These are phyloP conservation scores for Parus major DNA, from an alignment of 2,113 vertebrate genomes.

Conservation along the genomic window DNA sequence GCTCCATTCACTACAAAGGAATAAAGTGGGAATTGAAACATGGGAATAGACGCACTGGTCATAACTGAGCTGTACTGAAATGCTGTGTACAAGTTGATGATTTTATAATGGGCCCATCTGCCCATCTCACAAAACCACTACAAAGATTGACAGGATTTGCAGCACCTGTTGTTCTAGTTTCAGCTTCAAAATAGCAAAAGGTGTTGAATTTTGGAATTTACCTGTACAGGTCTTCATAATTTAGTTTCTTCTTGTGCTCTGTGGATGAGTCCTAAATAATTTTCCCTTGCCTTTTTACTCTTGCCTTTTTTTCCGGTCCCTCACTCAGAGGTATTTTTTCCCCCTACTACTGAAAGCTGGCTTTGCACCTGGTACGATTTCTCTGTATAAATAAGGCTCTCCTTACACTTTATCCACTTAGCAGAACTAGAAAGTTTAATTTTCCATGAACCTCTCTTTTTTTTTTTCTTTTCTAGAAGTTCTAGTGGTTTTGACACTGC, in stretches of 20 bases:
- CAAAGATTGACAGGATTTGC: not conserved
- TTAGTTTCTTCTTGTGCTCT: not conserved
- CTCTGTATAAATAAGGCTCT: not conserved
- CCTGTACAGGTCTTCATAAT: not conserved
- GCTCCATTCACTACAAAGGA: not conserved
- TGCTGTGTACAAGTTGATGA: not conserved
- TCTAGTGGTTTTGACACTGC: not conserved
- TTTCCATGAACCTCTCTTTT: not conserved
- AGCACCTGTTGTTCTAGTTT: not conserved
- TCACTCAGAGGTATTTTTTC: fast-evolving
- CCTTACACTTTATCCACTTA: not conserved
- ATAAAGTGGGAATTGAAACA: constrained; percentile 40
- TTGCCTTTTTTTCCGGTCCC: not conserved
- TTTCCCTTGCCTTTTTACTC: not conserved
- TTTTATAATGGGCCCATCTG: constrained; percentile 49
- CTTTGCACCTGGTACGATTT: not conserved
- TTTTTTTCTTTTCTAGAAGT: not conserved
- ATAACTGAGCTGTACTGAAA: not conserved
- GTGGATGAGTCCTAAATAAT: not conserved
- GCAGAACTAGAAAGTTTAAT: not conserved
- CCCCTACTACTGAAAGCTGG: not conserved
- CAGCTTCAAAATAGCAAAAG: constrained; percentile 5
- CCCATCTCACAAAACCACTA: constrained; percentile 15
- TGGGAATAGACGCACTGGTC: constrained; percentile 3
- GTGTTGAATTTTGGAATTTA: not conserved